Evolutionary conservation across 2,797 vertebrate genomes (phyloP), one percentile per base, ranked within the genome.

Genomic region (Tapirus indicus): DNA sequence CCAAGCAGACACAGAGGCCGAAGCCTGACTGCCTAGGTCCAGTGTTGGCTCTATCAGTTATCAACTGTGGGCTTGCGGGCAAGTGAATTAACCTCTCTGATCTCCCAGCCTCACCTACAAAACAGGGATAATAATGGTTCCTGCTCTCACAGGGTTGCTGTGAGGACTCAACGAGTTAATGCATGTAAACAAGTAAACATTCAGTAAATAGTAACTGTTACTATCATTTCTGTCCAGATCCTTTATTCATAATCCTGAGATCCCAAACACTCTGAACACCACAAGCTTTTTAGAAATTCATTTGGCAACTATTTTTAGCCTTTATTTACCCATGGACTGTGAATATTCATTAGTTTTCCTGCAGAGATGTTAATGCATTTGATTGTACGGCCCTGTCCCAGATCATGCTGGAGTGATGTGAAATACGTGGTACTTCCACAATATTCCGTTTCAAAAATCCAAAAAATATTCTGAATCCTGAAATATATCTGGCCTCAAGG

Each of bases 271-370:
- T 35, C 72, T 23, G 74, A 91, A 69, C 74, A 89, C 11, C 58
- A 29, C 82, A 60, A 78, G 18, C 38, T 82, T 74, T 86, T 58
- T 16, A 47, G 52, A 85, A 79, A 93, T 94, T 47, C 44, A 71
- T 47, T n/a, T 74, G 82, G 89, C 27, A 72, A 47, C 78, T 72
- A 77, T 83, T 56, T 94, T 62, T 74, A 84, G 85, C 60, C 74
- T 94, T 84, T 83, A 74, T 93, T 88, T 79, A 68, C 35, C 52
- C 14, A n/a, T 8, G 68, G 77, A 60, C 85, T 86, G 52, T 71
- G 47, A 96, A 74, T 83, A 54, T 49, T 56, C 82, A 82, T 95
- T 80, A 38, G 52, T 47, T 90, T 97, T 62, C 66, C 87, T 86
- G 41, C 41, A 79, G 62, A 96, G 82, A 85, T 58, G 47, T 60